Evolutionary conservation across 2,797 vertebrate genomes (phyloP).

Genomic region (Protonibea diacanthus): DNA sequence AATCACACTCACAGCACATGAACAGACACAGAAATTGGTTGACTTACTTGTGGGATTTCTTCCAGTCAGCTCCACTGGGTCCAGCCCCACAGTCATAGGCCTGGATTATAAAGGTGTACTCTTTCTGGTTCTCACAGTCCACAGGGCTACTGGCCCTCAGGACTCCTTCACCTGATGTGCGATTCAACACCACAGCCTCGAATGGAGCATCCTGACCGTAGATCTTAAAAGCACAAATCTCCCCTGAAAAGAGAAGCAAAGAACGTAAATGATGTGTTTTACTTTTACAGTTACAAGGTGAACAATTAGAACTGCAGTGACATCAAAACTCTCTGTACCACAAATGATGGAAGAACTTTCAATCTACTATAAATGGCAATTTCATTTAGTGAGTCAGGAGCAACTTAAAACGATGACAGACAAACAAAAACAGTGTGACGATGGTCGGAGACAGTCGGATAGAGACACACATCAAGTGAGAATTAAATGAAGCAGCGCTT

Average conservation of each 20-base stretch:
- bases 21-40: slow-evolving; percentile 13
- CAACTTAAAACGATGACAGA: slow-evolving; percentile 3
- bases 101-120: slow-evolving; percentile 98
- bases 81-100: slow-evolving; percentile 95
- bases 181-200: slow-evolving; percentile 94
- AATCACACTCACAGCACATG: not conserved
- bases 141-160: slow-evolving; percentile 90
- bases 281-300: not conserved
- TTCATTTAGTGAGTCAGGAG: not conserved
- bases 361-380: not conserved
- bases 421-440: slow-evolving; percentile 19
- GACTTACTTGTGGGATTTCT: slow-evolving; percentile 98
- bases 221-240: slow-evolving; percentile 98
- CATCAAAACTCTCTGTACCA: not conserved
- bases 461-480: slow-evolving; percentile 3
- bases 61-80: slow-evolving; percentile 90
- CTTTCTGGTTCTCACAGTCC: slow-evolving; percentile 97
- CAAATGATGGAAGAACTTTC: slow-evolving; percentile 8
- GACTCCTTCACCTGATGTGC: slow-evolving; percentile 94
- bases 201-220: slow-evolving; percentile 94
- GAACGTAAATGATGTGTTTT: not conserved
- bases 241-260: slow-evolving; percentile 83
- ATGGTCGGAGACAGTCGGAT: not conserved
- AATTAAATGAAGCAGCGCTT: not conserved
- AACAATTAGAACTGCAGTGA: not conserved